Evolutionary conservation across 92 coral and sea anemone species (phyloP).

Genomic region (Blastomussa wellsi): DNA sequence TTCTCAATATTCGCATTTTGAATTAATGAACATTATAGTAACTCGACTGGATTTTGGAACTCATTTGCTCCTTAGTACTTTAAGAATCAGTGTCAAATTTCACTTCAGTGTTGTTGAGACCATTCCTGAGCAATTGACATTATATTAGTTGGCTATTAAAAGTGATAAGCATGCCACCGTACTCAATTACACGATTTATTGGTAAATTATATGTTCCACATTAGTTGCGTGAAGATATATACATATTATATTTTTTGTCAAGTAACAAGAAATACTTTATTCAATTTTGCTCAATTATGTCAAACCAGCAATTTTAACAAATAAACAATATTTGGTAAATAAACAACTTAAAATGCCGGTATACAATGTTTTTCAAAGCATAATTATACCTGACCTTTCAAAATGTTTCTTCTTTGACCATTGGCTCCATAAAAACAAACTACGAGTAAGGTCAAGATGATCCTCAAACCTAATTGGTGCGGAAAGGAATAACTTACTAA

Average conservation of each 20-base stretch:
- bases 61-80: background rate
- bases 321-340: background rate
- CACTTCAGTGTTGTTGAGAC: background rate
- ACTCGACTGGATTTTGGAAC: too few relatives aligned
- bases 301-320: background rate
- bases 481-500: background rate
- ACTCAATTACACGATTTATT: background rate
- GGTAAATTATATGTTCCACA: background rate
- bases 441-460: conserved; percentile 17
- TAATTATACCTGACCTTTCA: conserved; percentile 28
- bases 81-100: background rate
- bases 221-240: background rate
- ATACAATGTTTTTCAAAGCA: background rate
- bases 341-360: background rate
- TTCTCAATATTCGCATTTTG: background rate
- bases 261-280: background rate
- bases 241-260: background rate
- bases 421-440: background rate
- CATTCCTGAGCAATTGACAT: background rate
- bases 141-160: background rate
- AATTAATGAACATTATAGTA: too few relatives aligned
- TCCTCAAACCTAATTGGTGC: background rate
- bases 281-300: too few relatives aligned
- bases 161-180: background rate
- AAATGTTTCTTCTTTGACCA: background rate